Evolutionary conservation across 2,888 invertebrate genomes (phyloP).

Genomic region (Pseudococcus jackbeardsleyi): DNA sequence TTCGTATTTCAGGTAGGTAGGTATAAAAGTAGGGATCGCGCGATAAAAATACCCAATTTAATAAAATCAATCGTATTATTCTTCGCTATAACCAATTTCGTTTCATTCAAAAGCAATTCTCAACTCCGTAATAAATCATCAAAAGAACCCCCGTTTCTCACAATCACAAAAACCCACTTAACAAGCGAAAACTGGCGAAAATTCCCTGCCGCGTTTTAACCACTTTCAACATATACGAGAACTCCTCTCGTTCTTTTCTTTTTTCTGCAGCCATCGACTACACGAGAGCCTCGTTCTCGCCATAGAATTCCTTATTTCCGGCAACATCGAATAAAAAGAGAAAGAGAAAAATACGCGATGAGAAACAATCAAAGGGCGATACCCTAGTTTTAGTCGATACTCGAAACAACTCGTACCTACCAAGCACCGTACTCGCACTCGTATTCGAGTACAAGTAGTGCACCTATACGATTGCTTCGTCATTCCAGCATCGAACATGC

Average conservation of each 20-base stretch:
- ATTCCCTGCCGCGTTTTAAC: conserved; percentile 10
- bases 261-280: neutral
- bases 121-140: conserved; percentile 46
- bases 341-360: neutral
- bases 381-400: neutral
- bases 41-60: conserved; percentile 2
- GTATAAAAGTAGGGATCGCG: neutral
- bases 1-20: neutral
- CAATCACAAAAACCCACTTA: neutral
- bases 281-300: neutral
- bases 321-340: neutral
- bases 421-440: neutral
- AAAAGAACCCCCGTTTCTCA: conserved; percentile 13
- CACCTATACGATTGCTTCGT: neutral
- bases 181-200: neutral
- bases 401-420: neutral
- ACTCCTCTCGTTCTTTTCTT: neutral
- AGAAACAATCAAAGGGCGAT: conserved; percentile 19
- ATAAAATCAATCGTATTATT: conserved; percentile 18
- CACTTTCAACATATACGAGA: neutral
- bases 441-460: neutral
- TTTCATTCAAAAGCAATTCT: conserved; percentile 14
- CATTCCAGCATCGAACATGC: neutral
- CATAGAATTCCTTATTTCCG: conserved; percentile 6
- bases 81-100: neutral